A percentile compares a stretch with the other conserved stretches of the same genome.
These are phyloP conservation scores for Nesogale talazaci DNA, from an alignment of 2,113 vertebrate genomes.

Conservation along the genomic window DNA sequence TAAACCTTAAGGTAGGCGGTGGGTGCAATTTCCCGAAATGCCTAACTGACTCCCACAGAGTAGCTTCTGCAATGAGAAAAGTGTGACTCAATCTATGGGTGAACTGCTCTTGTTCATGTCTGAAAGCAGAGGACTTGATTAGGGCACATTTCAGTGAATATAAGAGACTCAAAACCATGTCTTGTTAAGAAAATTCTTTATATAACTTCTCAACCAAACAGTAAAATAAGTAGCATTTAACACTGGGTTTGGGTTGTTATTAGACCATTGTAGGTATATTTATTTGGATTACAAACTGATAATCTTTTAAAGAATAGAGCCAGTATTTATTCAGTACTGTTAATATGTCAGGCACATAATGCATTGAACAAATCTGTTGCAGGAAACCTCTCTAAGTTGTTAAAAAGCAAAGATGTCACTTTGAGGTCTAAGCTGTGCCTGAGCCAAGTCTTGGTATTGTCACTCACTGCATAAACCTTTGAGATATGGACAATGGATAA, in stretches of 20 bases:
- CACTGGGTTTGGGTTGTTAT: background rate
- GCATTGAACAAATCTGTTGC: background rate
- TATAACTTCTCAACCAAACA: background rate
- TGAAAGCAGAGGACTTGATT: background rate
- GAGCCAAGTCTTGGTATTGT: background rate
- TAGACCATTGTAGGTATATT: background rate
- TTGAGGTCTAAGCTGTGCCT: background rate
- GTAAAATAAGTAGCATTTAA: background rate
- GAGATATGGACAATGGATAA: background rate
- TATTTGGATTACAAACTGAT: background rate
- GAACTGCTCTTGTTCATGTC: constrained; percentile 6
- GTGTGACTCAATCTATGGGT: constrained; percentile 53
- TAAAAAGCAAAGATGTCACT: background rate
- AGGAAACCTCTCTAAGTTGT: background rate
- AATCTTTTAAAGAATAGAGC: background rate
- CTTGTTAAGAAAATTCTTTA: background rate
- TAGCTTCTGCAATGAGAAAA: constrained; percentile 8
- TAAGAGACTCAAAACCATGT: background rate
- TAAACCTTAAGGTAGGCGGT: constrained; percentile 63
- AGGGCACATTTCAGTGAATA: background rate
- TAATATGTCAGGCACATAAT: background rate
- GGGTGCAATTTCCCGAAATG: constrained; percentile 61
- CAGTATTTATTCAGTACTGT: rapidly evolving
- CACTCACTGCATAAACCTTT: background rate
- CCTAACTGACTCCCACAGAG: constrained; percentile 58